phyloP scores from a whole-genome alignment of 2,888 invertebrate genomes.

The Tridacna crocea region DNA sequence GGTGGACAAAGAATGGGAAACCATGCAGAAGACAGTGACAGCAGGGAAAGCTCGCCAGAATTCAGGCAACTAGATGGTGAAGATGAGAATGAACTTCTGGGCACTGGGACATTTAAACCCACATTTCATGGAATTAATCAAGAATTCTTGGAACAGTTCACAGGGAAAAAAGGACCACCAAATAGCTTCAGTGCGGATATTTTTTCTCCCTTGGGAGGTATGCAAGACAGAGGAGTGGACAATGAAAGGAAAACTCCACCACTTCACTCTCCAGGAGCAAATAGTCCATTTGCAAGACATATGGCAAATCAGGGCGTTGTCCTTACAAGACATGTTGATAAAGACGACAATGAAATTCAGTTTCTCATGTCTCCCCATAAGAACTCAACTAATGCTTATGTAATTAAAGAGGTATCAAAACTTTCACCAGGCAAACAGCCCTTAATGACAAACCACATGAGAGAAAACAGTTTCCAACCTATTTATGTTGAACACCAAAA shows the following conservation, averaged over 20 bases:
- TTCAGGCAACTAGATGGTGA: constrained; percentile 61
- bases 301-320: neutral
- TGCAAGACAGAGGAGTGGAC: neutral
- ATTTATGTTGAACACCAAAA: constrained; percentile 33
- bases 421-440: constrained; percentile 17
- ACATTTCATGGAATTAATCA: constrained; percentile 53
- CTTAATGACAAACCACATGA: constrained; percentile 4
- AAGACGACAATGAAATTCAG: constrained; percentile 34
- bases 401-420: neutral
- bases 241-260: constrained; percentile 40
- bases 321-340: constrained; percentile 12
- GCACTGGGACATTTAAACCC: constrained; percentile 58
- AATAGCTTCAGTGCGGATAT: constrained; percentile 35
- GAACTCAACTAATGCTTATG: neutral
- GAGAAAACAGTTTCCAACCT: constrained; percentile 39
- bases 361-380: constrained; percentile 49
- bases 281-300: constrained; percentile 40
- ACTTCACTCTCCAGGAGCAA: constrained; percentile 48
- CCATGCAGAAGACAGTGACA: constrained; percentile 24
- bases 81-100: constrained; percentile 42
- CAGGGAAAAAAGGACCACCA: constrained; percentile 40
- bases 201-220: constrained; percentile 51
- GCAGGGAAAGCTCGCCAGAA: constrained; percentile 47
- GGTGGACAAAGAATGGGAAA: neutral
- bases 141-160: constrained; percentile 60